phyloP scores from a whole-genome alignment of 2,888 invertebrate species.

The Eupelmus urozonus region DNA sequence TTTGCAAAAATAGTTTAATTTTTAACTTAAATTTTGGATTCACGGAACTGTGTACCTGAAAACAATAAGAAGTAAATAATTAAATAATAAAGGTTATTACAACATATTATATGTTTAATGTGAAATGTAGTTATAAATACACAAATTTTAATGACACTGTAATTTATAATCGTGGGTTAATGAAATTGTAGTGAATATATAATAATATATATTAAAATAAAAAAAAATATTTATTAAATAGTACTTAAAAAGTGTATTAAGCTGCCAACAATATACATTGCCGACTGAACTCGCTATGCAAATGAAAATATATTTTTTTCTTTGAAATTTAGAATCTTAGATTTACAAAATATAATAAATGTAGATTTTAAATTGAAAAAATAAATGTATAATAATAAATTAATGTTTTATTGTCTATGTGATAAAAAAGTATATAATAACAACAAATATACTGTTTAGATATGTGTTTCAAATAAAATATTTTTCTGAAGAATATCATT shows the following conservation, averaged over 20 bases:
- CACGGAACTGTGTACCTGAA: too few species aligned
- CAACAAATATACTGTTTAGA: background rate
- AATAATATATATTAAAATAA: constrained; percentile 5
- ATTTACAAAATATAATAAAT: background rate
- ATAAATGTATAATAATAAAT: background rate
- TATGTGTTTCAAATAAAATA: background rate
- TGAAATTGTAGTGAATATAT: background rate
- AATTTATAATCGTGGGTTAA: too few species aligned
- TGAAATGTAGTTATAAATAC: too few species aligned
- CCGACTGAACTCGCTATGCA: constrained; percentile 17
- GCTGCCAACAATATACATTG: constrained; percentile 29
- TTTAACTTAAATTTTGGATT: too few species aligned
- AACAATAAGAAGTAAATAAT: too few species aligned
- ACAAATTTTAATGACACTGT: too few species aligned
- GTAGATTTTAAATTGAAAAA: too few species aligned
- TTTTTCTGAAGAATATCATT: background rate
- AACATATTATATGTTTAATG: too few species aligned
- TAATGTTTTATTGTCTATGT: background rate
- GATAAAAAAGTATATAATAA: background rate
- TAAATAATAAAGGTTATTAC: too few species aligned
- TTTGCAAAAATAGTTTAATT: too few species aligned
- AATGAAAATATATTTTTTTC: constrained; percentile 52
- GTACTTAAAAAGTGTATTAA: constrained; percentile 12
- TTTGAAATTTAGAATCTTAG: background rate
- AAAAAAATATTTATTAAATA: background rate